phyloP scores from a whole-genome alignment of 1,140 invertebrate species.

The Rhyacophila brunnea region DNA sequence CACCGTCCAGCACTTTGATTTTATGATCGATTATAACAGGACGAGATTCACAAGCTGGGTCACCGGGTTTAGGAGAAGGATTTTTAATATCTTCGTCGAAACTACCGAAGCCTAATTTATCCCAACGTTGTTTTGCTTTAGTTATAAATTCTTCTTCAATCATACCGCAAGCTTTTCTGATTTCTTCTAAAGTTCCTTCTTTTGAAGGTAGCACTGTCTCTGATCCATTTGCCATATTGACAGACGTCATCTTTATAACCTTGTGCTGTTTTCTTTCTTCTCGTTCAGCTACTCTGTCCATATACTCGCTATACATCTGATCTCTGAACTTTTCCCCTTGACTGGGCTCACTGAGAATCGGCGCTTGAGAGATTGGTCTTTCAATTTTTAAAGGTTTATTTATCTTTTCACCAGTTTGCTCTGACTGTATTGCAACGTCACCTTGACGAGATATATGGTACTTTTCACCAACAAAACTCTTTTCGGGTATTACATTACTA shows the following conservation, averaged over 20 bases:
- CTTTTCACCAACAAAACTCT: slow-evolving; percentile 27
- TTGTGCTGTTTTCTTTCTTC: slow-evolving; percentile 74
- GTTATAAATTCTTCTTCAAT: slow-evolving; percentile 73
- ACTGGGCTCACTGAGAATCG: slow-evolving; percentile 47
- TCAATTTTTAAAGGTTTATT: slow-evolving; percentile 11
- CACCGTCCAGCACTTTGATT: slow-evolving; percentile 61
- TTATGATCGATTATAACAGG: slow-evolving; percentile 55
- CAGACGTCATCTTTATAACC: slow-evolving; percentile 66
- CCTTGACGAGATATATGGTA: slow-evolving; percentile 35
- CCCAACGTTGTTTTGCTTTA: slow-evolving; percentile 61
- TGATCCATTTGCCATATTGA: slow-evolving; percentile 27
- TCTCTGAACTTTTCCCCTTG: slow-evolving; percentile 68
- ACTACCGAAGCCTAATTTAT: slow-evolving; percentile 55
- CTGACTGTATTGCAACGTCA: slow-evolving; percentile 33
- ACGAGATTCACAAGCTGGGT: slow-evolving; percentile 51
- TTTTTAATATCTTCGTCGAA: no score
- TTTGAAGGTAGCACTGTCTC: slow-evolving; percentile 10
- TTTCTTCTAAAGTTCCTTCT: slow-evolving; percentile 37
- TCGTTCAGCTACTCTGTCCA: slow-evolving; percentile 73
- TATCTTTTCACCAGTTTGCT: slow-evolving; percentile 4
- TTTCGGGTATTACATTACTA: slow-evolving; percentile 34
- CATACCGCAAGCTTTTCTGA: slow-evolving; percentile 52
- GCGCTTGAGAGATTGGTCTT: slow-evolving; percentile 10
- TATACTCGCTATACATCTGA: slow-evolving; percentile 81
- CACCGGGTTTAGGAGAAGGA: slow-evolving; percentile 29